Base-by-base conservation (phyloP, 2,888 invertebrate genomes). In the Agonopterix subpropinquella region DNA sequence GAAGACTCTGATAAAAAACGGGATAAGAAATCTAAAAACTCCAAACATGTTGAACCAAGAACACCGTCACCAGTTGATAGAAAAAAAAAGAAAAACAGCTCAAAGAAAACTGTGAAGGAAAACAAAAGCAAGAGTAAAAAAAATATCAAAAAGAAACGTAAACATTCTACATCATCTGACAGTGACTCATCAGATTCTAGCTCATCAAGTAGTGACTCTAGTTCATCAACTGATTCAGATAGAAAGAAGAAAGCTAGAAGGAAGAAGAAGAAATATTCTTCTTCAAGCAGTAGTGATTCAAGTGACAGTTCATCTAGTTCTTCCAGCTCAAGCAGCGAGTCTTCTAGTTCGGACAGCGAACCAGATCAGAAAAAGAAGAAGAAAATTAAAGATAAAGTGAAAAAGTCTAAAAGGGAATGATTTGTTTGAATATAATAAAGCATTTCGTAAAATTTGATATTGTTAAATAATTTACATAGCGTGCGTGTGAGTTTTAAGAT, bases 321-420 rank as follows among this genome's bases (percentile, higher is more conserved):
- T n/a, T 77, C 81, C 47, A 77, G 71, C 54, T 72, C 80, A 36
- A 80, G 75, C 58, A 70, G 65, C 54, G 60, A 54, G 18, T 53
- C 73, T 57, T 73, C 81, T n/a, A 81, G 79, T 57, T 80, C 85
- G 15, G 77, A 78, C 49, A 76, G 73, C 69, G 77, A 78, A 48
- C 56, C 59, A 36, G 67, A 60, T 52, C 65, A 62, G 54, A 78
- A 62, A 62, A 79, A 67, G 59, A 70, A 64, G 59, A 67, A 59
- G 54, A 79, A 65, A 54, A 71, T 65, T 60, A 63, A 64, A 52
- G 75, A 62, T 51, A 67, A 61, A 51, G 61, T 45, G 28, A 74
- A 65, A 53, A 71, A 69, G 49, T 47, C 51, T 52, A 65, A 69
- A 50, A 73, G 73, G 60, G 74, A 71, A 53, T 62, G 54, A 62